Evolutionary conservation across 2,797 vertebrate species (phyloP).

Genomic region (Macropodus opercularis): DNA sequence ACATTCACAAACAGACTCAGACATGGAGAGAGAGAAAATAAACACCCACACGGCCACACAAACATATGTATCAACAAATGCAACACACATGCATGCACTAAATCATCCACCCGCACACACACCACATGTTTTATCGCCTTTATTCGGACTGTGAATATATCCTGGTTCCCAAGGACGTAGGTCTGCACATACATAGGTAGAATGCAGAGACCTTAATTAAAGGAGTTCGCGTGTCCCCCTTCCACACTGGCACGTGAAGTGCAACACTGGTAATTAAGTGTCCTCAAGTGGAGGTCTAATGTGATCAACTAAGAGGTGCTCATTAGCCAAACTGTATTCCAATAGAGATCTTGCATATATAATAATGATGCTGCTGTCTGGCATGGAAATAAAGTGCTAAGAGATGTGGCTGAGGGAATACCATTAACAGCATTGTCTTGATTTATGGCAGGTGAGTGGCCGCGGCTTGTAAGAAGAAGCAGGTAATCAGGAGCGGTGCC

Average conservation of each 20-base stretch:
- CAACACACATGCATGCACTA: slow-evolving; percentile 30
- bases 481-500: slow-evolving; percentile 64
- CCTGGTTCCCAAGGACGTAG: slow-evolving; percentile 34
- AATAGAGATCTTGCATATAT: slow-evolving; percentile 73
- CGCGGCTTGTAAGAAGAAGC: slow-evolving; percentile 66
- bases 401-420: slow-evolving; percentile 61
- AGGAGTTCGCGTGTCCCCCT: slow-evolving; percentile 67
- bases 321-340: slow-evolving; percentile 81
- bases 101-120: slow-evolving; percentile 37
- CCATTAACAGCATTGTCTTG: slow-evolving; percentile 59
- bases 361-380: slow-evolving; percentile 71
- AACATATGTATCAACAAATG: slow-evolving; percentile 52
- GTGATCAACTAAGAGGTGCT: slow-evolving; percentile 82
- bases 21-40: slow-evolving; percentile 42
- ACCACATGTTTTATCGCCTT: slow-evolving; percentile 28
- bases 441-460: slow-evolving; percentile 75
- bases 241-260: slow-evolving; percentile 61
- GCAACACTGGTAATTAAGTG: slow-evolving; percentile 81
- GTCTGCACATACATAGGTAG: slow-evolving; percentile 69
- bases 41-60: slow-evolving; percentile 57
- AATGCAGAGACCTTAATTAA: slow-evolving; percentile 74
- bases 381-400: slow-evolving; percentile 62
- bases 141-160: slow-evolving; percentile 16
- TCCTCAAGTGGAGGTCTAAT: slow-evolving; percentile 82
- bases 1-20: slow-evolving; percentile 38